phyloP scores from a whole-genome alignment of 2,888 invertebrate species.

The Esperia sulphurella region DNA sequence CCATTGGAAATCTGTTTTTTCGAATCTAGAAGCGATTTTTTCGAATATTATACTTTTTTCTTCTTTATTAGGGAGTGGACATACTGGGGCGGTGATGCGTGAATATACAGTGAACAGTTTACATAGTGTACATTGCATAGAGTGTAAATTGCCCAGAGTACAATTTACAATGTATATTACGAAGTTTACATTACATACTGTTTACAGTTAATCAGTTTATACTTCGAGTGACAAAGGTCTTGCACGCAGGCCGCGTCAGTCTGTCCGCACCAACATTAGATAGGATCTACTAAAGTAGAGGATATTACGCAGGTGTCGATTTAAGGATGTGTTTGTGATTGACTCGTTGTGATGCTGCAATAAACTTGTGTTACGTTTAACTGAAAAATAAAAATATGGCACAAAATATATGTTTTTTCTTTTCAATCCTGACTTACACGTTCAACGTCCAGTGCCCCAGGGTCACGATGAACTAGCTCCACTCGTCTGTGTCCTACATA shows the following conservation, averaged over 20 bases:
- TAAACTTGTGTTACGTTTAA: slow-evolving; percentile 55
- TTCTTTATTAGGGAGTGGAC: not conserved
- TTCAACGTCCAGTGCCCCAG: not conserved
- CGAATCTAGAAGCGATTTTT: slow-evolving; percentile 26
- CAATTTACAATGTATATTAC: no score
- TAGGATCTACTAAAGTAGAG: slow-evolving; percentile 5
- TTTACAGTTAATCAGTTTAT: no score
- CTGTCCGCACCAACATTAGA: not conserved
- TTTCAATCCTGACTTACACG: no score
- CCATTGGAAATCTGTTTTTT: slow-evolving; percentile 43
- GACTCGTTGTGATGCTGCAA: slow-evolving; percentile 49
- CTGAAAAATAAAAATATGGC: slow-evolving; percentile 64
- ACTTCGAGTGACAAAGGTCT: no score
- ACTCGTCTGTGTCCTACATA: no score
- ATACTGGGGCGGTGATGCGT: not conserved
- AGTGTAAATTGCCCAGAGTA: no score
- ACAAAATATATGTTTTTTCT: slow-evolving; percentile 34
- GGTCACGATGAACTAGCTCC: no score
- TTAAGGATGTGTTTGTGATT: slow-evolving; percentile 19
- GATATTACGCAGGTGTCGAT: slow-evolving; percentile 14
- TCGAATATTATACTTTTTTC: slow-evolving; percentile 7
- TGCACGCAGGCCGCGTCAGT: not conserved
- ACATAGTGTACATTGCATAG: no score
- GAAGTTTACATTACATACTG: no score
- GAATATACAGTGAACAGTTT: no score